Conservation (phyloP, 1,140 invertebrate species). For the Drosophila fuyamai region DNA sequence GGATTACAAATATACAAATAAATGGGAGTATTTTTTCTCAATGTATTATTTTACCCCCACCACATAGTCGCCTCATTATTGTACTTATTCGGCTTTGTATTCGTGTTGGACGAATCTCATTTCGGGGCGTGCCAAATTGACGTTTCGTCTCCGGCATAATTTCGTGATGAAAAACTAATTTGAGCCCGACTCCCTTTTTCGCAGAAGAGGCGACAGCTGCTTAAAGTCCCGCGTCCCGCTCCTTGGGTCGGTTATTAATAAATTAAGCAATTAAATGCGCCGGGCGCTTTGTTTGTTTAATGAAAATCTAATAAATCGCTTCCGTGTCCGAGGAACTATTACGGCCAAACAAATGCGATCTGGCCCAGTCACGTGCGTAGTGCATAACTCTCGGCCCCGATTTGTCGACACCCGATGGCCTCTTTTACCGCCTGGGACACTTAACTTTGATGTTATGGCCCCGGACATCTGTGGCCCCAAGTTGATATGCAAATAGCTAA, state of each 20-base stretch:
- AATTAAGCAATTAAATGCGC: constrained; percentile 79
- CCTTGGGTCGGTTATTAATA: constrained; percentile 67
- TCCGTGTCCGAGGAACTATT: constrained; percentile 49
- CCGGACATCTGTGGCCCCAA: constrained; percentile 56
- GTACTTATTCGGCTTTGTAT: constrained; percentile 56
- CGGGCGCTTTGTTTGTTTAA: constrained; percentile 73
- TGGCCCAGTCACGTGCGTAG: constrained; percentile 67
- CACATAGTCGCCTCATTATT: constrained; percentile 40
- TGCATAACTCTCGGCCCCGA: constrained; percentile 62
- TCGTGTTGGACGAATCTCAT: constrained; percentile 49
- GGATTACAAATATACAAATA: no score
- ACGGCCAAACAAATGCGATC: neutral
- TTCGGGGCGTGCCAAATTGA: constrained; percentile 68
- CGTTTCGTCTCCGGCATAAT: constrained; percentile 63
- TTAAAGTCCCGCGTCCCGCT: constrained; percentile 9
- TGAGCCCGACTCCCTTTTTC: constrained; percentile 46
- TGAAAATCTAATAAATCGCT: constrained; percentile 79
- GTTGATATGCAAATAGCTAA: constrained; percentile 61
- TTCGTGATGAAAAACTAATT: constrained; percentile 76
- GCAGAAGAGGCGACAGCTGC: constrained; percentile 49
- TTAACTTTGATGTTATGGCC: constrained; percentile 62
- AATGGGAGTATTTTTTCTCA: neutral
- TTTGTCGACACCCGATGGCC: constrained; percentile 27
- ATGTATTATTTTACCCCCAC: neutral
- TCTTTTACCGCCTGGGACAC: constrained; percentile 27